Evolutionary conservation across 2,888 invertebrate species (phyloP).

Genomic region (Pristionchus arcanus): DNA sequence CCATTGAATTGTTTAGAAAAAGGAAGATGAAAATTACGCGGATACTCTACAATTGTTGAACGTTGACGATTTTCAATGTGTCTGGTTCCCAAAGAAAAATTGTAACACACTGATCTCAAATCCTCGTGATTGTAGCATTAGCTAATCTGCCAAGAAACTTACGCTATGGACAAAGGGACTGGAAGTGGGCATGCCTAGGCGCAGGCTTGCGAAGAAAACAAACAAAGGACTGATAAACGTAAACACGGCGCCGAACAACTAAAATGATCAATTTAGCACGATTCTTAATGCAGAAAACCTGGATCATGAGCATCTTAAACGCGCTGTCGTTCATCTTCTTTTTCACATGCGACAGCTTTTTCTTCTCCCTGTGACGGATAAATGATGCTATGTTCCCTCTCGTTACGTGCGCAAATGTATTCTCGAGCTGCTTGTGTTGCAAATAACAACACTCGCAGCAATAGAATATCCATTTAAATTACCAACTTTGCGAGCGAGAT

Average conservation of each 20-base stretch:
- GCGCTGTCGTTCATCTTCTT: neutral
- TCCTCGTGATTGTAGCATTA: neutral
- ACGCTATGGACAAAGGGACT: neutral
- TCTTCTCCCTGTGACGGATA: neutral
- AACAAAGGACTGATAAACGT: neutral
- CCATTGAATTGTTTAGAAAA: neutral
- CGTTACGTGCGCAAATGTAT: too few species aligned
- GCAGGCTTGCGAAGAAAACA: neutral
- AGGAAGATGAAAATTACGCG: neutral
- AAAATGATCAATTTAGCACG: neutral
- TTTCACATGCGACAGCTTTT: neutral
- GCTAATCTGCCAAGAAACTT: neutral
- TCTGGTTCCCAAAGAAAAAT: too few species aligned
- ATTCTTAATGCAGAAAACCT: neutral
- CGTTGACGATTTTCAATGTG: neutral
- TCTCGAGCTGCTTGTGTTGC: too few species aligned
- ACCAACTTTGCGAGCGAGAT: neutral
- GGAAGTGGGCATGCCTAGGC: neutral
- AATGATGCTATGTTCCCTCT: neutral
- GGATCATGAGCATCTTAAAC: neutral
- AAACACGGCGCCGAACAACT: neutral
- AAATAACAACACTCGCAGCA: too few species aligned
- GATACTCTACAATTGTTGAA: neutral
- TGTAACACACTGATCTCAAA: neutral
- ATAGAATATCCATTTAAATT: neutral